phyloP scores from a whole-genome alignment of 2,113 vertebrate species.

The Melozone crissalis region DNA sequence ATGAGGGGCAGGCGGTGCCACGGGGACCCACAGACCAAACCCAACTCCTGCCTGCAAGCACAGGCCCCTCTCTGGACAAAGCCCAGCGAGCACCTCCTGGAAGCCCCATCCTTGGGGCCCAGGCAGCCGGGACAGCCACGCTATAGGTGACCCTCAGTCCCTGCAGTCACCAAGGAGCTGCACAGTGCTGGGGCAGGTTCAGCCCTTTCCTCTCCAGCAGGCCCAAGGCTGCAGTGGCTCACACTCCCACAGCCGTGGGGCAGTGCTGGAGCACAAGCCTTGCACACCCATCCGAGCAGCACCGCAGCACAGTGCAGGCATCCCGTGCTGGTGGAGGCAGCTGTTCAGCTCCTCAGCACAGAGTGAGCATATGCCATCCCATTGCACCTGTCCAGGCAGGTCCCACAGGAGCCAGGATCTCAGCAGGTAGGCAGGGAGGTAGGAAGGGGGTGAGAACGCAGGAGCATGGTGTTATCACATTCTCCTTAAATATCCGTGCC shows the following conservation, averaged over 20 bases:
- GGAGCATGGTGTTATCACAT: neutral
- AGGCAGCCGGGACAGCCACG: rapidly evolving
- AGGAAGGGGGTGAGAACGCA: neutral
- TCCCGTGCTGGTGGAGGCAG: rapidly evolving
- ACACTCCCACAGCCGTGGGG: neutral
- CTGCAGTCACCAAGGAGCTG: neutral
- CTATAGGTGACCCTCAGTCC: neutral
- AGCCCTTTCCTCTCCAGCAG: neutral
- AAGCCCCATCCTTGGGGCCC: rapidly evolving
- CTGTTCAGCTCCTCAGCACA: neutral
- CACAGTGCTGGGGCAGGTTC: neutral
- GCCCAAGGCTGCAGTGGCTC: neutral
- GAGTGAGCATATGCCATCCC: neutral
- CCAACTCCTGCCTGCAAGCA: neutral
- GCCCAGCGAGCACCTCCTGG: rapidly evolving
- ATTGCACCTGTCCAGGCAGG: neutral
- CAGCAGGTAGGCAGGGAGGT: neutral
- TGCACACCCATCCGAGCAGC: rapidly evolving
- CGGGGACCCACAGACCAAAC: rapidly evolving
- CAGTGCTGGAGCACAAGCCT: neutral
- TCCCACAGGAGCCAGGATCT: neutral
- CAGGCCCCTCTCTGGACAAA: neutral
- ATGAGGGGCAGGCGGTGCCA: too few species aligned
- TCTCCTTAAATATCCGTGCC: neutral
- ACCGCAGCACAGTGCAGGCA: rapidly evolving